These are phyloP conservation scores for Ammodytes dubius DNA, from an alignment of 2,113 vertebrate species.

Conservation along the genomic window DNA sequence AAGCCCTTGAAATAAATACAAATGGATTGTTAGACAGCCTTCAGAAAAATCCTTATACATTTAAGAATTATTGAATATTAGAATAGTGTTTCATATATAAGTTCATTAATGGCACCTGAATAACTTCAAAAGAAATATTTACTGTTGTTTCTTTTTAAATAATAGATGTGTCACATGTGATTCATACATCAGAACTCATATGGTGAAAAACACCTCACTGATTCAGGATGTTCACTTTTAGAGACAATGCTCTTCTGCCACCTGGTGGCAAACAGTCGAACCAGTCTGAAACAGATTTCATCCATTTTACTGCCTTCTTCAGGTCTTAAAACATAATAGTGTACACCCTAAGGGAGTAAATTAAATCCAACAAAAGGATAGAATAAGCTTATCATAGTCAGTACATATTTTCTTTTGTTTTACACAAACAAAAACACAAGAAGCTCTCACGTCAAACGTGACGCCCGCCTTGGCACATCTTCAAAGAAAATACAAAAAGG, in stretches of 20 bases:
- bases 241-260: constrained; percentile 68
- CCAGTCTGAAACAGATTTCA: not conserved
- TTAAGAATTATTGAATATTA: not conserved
- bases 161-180: not conserved
- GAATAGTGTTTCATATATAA: not conserved
- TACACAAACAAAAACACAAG: constrained; percentile 1
- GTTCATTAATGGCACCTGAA: not conserved
- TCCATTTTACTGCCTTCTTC: constrained; percentile 7
- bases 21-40: not conserved
- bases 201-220: not conserved
- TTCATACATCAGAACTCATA: not conserved
- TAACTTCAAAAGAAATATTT: not conserved
- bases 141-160: not conserved
- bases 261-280: constrained; percentile 62
- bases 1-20: not conserved
- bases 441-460: constrained; percentile 10
- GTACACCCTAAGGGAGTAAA: not conserved
- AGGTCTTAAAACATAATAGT: not conserved
- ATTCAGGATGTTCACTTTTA: not conserved
- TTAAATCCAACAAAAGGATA: not conserved
- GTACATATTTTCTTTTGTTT: constrained; percentile 15
- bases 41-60: not conserved
- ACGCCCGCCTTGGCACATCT: constrained; percentile 62
- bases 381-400: not conserved
- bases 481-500: constrained; percentile 18